Evolutionary conservation across 23 tunicate species (phyloP).

Genomic region (Phallusia fumigata): DNA sequence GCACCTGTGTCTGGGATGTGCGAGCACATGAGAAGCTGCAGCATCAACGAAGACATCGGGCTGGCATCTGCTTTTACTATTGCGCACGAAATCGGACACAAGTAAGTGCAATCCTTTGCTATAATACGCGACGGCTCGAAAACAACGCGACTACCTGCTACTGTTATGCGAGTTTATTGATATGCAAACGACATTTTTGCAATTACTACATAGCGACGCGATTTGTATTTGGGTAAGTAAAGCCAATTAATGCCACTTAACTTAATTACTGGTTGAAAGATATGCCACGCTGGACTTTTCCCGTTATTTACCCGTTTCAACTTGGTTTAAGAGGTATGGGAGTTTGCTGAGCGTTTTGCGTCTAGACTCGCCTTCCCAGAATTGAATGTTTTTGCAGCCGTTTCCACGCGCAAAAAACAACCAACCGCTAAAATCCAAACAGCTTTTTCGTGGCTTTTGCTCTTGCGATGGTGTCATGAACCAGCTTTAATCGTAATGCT

Average conservation of each 20-base stretch:
- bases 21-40: slow-evolving; percentile 83
- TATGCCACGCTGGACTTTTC: background rate
- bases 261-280: background rate
- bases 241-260: background rate
- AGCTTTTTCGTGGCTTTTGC: background rate
- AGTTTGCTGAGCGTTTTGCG: background rate
- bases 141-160: no score
- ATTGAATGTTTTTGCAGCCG: background rate
- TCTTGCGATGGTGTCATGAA: no score
- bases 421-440: background rate
- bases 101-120: slow-evolving; percentile 39
- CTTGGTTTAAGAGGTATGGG: background rate
- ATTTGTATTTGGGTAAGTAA: no score
- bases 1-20: slow-evolving; percentile 95
- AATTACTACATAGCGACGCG: background rate
- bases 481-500: no score
- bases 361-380: background rate
- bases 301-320: background rate
- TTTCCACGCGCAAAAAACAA: background rate
- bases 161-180: background rate
- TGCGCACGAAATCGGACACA: slow-evolving; percentile 99
- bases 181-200: background rate
- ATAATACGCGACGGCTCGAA: background rate
- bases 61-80: slow-evolving; percentile 89
- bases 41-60: slow-evolving; percentile 94